These are phyloP conservation scores for Muraenolepis orangiensis DNA, from an alignment of 2,797 vertebrate species.

Conservation along the genomic window DNA sequence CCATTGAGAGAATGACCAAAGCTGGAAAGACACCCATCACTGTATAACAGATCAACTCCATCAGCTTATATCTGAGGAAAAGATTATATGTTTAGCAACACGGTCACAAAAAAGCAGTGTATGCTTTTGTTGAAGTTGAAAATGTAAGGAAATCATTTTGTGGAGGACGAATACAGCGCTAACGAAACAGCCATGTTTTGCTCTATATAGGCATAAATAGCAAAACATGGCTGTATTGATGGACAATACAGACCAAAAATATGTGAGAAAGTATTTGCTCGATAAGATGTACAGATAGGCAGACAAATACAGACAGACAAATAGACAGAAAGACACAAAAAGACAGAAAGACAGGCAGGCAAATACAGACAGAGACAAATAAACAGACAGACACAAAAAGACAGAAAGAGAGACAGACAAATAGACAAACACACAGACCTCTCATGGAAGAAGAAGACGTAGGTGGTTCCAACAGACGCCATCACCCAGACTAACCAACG, in stretches of 20 bases:
- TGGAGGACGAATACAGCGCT: neutral
- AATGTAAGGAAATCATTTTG: neutral
- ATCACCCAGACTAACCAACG: constrained; percentile 97
- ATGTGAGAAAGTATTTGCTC: neutral
- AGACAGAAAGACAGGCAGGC: neutral
- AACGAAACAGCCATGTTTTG: neutral
- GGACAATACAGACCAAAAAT: neutral
- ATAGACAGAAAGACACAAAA: neutral
- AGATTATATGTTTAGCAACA: constrained; percentile 5
- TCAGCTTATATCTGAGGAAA: constrained; percentile 86
- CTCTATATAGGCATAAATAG: neutral
- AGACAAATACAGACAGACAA: no score
- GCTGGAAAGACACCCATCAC: constrained; percentile 92
- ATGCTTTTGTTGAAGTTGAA: neutral
- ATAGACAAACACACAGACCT: constrained; percentile 67
- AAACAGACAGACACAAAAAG: neutral
- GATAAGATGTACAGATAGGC: no score
- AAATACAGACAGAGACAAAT: neutral
- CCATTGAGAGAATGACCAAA: constrained; percentile 92
- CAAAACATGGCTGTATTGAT: no score
- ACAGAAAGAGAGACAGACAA: neutral
- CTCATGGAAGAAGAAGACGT: constrained; percentile 96
- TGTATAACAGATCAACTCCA: constrained; percentile 90
- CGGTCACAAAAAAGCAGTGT: neutral
- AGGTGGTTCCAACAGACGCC: constrained; percentile 86